phyloP scores from a whole-genome alignment of 2,888 invertebrate genomes.

The Pycnomerus fuliginosus region DNA sequence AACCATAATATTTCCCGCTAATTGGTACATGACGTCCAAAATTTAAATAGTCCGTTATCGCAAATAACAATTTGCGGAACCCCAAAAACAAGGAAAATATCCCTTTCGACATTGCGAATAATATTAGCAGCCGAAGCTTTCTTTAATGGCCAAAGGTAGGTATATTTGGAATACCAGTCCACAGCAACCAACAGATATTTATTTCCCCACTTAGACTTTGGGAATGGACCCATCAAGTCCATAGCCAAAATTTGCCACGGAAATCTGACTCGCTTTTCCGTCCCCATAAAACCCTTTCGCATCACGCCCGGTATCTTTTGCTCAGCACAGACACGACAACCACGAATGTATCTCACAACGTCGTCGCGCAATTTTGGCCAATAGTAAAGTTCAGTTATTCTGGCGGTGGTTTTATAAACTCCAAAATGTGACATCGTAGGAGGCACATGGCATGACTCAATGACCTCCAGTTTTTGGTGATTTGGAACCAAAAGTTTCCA shows the following conservation, averaged over 20 bases:
- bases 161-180: constrained; percentile 3
- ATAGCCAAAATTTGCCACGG: constrained; percentile 19
- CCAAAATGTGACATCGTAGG: constrained; percentile 29
- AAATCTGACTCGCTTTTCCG: constrained; percentile 1
- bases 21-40: too few relatives aligned
- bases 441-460: constrained; percentile 21
- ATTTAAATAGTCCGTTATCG: constrained; percentile 22
- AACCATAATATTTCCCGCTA: too few relatives aligned
- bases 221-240: constrained; percentile 23
- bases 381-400: constrained; percentile 23
- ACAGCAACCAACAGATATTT: constrained; percentile 1
- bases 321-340: constrained; percentile 25
- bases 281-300: constrained; percentile 26
- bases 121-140: background rate
- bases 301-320: constrained; percentile 26
- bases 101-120: constrained; percentile 1
- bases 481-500: constrained; percentile 28
- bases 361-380: constrained; percentile 32
- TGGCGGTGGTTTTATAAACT: constrained; percentile 28
- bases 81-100: constrained; percentile 17
- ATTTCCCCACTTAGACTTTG: constrained; percentile 17
- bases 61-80: constrained; percentile 25
- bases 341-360: constrained; percentile 25
- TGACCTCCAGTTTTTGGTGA: constrained; percentile 6
- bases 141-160: constrained; percentile 1